Base-by-base conservation (phyloP, 2,888 invertebrate genomes). In the Philereme transversata region DNA sequence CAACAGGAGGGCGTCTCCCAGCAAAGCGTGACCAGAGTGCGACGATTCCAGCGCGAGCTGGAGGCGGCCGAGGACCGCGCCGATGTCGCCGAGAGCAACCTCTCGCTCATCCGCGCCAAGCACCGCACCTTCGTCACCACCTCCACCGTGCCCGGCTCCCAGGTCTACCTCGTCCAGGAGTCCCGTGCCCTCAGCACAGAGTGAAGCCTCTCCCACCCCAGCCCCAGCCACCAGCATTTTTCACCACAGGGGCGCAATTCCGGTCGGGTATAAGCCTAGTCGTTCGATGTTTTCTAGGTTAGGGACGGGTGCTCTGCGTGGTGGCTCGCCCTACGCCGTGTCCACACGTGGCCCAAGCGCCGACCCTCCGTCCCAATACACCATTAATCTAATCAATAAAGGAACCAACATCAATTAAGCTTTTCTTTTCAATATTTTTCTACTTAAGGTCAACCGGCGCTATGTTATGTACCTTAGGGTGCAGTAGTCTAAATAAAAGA, bases 1-100 rank as follows among this genome's bases (percentile, higher is more conserved):
- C 60, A 80, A 43, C 84, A 97, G 97, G 98, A 98, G 95, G 97
- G 97, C 78, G 94, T 97, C 90, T 97, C 97, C 76, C 95, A 96
- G 90, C 97, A 97, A 92, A 97, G 96, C 91, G 96, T 99, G 78
- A 98, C 98, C 87, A 95, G 99, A 87, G 98, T 98, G 76, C 97
- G 99, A 89, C 96, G 98, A 93, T 99, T 99, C 98, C 99, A 99
- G 92, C 96, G 99, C 81, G 99, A 99, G 93, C 93, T 99, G 86
- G 99, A 99, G 89, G 98, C 99, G 56, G 99, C 99, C 73, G 99
- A 99, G 90, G 98, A 98, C 90, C 97, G 99, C 77, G 98, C 98
- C 78, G 98, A 99, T 81, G 95, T 95, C 77, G 98, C 98, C 77
- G 98, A 99, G 93, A 97, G 97, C 94, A 98, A 97, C 92, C 94